Base-by-base conservation (phyloP, 1,140 invertebrate species). In the Apolygus lucorum region DNA sequence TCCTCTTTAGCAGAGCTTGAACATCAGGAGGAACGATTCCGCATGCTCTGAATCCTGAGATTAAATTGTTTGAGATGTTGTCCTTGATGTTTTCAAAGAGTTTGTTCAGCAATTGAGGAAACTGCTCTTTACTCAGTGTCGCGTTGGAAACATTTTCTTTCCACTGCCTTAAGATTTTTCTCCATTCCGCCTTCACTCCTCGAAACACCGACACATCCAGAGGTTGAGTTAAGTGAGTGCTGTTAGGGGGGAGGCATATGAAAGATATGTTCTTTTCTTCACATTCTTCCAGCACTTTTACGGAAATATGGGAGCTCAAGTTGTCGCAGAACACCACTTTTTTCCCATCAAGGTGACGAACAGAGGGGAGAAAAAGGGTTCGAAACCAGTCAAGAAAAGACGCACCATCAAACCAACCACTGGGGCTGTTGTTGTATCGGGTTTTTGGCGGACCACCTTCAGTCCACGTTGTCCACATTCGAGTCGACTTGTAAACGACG, bases 141-240 rank as follows among this genome's bases (percentile, higher is more conserved):
- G 66, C 22, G 67, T 70, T 49, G 34, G 34, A 49, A 49, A 49
- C 34, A 49, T 65, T 66, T 24, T 68, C 27, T 75, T 74, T 78
- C 78, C 70, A 76, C 65, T 71, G 63, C 22, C 63, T 68, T 42
- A 81, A 70, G 62, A 81, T 75, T 65, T 74, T 70, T 68, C 76
- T 71, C 80, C 79, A 81, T 22, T 68, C 71, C 13, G 65, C 74
- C 68, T 80, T 80, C 68, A 81, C 63, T 14, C 78, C 75, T 4
- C 70, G 27, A 73, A 78, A 79, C 34, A 78, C 75, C n/a, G 34
- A 4, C 4, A 42, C 34, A 42, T 42, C 34, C 34, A 42, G 17
- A 8, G 34, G 34, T 42, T 42, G 34, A 17, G 34, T 17, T 17
- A 42, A 8, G 34, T 42, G 34, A 4, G 34, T 42, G 34, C 4